phyloP scores from a whole-genome alignment of 2,113 vertebrate species.

The Potamarius usumacintae region DNA sequence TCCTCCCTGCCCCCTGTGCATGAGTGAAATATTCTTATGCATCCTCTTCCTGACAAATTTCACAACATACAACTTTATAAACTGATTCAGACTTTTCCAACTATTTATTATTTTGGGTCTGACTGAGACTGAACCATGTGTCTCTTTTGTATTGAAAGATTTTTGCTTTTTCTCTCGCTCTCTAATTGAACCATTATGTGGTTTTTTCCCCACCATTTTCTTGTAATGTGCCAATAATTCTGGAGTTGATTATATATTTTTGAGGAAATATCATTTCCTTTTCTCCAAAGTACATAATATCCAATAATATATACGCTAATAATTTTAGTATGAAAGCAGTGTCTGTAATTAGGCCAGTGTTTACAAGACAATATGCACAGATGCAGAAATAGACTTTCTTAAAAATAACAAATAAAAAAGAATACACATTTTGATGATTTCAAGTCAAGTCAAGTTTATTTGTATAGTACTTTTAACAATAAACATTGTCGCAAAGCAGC shows the following conservation, averaged over 20 bases:
- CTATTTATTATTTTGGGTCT: background rate
- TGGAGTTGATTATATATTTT: slow-evolving; percentile 1
- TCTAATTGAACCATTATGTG: background rate
- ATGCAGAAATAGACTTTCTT: background rate
- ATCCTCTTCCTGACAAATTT: background rate
- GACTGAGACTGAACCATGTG: background rate
- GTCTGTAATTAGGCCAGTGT: background rate
- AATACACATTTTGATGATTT: background rate
- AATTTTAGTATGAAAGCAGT: background rate
- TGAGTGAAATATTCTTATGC: background rate
- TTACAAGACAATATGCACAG: background rate
- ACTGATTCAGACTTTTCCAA: background rate
- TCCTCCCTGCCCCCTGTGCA: background rate
- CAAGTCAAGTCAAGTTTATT: too few species aligned
- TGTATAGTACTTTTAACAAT: too few species aligned
- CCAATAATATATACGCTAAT: background rate
- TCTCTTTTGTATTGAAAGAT: background rate
- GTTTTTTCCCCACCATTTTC: background rate
- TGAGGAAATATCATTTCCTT: background rate
- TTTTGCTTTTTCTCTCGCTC: background rate
- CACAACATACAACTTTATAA: background rate
- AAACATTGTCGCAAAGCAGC: too few species aligned
- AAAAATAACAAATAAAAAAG: background rate
- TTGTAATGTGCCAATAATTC: background rate
- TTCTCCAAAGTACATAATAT: background rate